Evolutionary conservation across 2,888 invertebrate species (phyloP).

Genomic region (Tholera decimalis): DNA sequence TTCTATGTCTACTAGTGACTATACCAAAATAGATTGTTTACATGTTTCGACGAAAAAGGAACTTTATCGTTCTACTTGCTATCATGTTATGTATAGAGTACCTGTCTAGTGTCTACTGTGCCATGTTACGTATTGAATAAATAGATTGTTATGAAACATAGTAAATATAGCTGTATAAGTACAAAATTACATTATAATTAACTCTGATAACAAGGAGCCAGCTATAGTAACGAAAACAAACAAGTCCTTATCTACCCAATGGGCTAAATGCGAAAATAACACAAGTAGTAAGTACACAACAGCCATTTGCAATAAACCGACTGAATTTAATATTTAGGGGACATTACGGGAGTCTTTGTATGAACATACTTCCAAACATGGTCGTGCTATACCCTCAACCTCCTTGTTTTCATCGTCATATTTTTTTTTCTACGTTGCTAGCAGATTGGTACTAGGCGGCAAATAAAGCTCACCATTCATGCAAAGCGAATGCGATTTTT

Average conservation of each 20-base stretch:
- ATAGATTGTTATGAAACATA: conserved; percentile 55
- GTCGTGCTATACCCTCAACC: conserved; percentile 79
- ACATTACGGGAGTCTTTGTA: conserved; percentile 77
- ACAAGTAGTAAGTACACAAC: conserved; percentile 57
- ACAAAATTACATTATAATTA: conserved; percentile 46
- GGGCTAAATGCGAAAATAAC: conserved; percentile 70
- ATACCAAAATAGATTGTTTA: conserved; percentile 32
- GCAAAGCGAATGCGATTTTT: conserved; percentile 41
- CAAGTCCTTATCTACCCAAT: conserved; percentile 66
- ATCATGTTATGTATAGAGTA: no score
- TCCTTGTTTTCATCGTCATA: conserved; percentile 85
- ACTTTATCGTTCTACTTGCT: conserved; percentile 5
- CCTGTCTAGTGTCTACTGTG: neutral
- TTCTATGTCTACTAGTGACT: neutral
- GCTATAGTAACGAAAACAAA: conserved; percentile 71
- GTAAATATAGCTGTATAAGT: conserved; percentile 13
- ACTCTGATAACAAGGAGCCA: conserved; percentile 54
- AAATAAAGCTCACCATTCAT: conserved; percentile 74
- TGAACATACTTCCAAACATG: conserved; percentile 67
- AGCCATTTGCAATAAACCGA: conserved; percentile 70
- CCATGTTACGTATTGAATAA: conserved; percentile 32
- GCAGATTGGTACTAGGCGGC: conserved; percentile 75
- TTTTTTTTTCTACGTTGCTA: conserved; percentile 80
- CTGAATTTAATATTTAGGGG: conserved; percentile 55
- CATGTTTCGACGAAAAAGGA: conserved; percentile 18